Evolutionary conservation across 2,888 invertebrate species (phyloP).

Genomic region (Magallana nippona): DNA sequence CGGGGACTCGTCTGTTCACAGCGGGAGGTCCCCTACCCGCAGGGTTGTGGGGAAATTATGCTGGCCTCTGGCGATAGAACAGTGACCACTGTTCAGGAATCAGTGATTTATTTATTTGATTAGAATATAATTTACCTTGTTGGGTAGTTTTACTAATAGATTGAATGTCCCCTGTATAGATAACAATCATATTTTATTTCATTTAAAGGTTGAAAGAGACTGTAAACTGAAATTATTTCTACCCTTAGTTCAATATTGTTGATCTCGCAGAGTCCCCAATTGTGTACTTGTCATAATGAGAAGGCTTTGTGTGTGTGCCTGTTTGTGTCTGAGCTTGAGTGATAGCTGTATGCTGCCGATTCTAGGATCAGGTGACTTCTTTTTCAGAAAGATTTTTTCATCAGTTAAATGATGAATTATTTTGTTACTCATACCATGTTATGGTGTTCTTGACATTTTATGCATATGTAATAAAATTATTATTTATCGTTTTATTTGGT

Average conservation of each 20-base stretch:
- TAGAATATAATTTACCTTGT: too few relatives aligned
- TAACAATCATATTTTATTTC: too few relatives aligned
- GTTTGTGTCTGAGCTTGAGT: conserved; percentile 2
- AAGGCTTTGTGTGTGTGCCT: background rate
- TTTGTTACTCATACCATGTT: conserved; percentile 21
- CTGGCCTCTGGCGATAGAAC: conserved; percentile 92
- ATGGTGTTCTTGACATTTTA: background rate
- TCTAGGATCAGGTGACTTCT: background rate
- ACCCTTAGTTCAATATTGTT: too few relatives aligned
- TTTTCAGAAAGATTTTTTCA: background rate
- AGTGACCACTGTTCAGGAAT: too few relatives aligned
- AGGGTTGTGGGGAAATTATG: conserved; percentile 95
- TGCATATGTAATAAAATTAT: background rate
- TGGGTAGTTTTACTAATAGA: too few relatives aligned
- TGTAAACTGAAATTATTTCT: too few relatives aligned
- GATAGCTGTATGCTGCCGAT: background rate
- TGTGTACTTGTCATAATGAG: background rate
- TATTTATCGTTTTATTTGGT: background rate
- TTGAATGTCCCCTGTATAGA: too few relatives aligned
- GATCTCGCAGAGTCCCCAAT: too few relatives aligned
- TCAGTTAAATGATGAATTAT: background rate
- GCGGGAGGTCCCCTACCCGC: conserved; percentile 97
- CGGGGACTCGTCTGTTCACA: conserved; percentile 94
- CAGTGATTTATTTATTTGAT: too few relatives aligned
- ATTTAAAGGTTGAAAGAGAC: too few relatives aligned